Conservation (phyloP, 1,140 invertebrate genomes). For the Megalonaias nervosa region DNA sequence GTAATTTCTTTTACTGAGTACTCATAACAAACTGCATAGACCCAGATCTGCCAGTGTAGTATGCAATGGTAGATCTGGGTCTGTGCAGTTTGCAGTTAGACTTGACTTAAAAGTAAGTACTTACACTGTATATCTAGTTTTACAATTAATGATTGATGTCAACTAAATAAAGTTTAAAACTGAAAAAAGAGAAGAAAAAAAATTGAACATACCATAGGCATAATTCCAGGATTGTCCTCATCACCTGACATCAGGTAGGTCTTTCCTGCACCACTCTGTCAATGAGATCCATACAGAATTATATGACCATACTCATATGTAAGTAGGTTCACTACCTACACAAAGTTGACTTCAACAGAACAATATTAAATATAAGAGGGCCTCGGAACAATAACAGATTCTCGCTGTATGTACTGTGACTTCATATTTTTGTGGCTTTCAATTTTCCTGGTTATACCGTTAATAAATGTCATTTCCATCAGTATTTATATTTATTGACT, state of each 20-base stretch:
- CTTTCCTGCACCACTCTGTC: conserved; percentile 61
- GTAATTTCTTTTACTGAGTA: no score
- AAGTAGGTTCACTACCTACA: no score
- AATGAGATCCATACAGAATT: conserved; percentile 9
- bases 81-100: no score
- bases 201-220: conserved; percentile 53
- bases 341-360: no score
- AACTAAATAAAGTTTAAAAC: not conserved
- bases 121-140: not conserved
- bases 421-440: no score
- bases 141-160: not conserved
- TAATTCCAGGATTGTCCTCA: conserved; percentile 61
- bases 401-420: not conserved
- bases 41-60: no score
- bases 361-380: not conserved
- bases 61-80: no score
- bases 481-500: no score
- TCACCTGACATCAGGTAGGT: conserved; percentile 63
- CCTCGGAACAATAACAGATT: not conserved
- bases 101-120: not conserved
- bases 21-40: no score
- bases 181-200: not conserved
- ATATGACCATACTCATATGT: not conserved
- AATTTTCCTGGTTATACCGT: no score
- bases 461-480: no score